Evolutionary conservation across 2,888 invertebrate genomes (phyloP), one percentile per base, ranked within the genome.

Genomic region (Pemphredon lugubris): DNA sequence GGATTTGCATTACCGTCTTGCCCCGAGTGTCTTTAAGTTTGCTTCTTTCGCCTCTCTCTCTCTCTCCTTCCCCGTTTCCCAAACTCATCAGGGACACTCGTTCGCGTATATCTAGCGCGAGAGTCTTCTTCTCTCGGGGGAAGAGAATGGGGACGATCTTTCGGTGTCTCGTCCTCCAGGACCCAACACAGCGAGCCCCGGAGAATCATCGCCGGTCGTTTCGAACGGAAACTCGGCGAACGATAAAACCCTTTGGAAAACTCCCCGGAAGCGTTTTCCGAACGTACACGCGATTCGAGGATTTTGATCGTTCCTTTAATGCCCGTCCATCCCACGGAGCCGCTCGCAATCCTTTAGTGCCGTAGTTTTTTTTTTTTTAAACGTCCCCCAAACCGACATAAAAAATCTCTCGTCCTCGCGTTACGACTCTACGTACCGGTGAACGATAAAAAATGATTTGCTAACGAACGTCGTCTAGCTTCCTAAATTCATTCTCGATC

Each of bases 301-400:
- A 48, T n/a, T 55, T 76, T 48, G 68, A 77, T 76, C 73, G 68
- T 77, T 61, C 64, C 37, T 50, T 45, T 53, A 67, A 73, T 68
- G 59, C 51, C 72, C 40, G 67, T 68, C 53, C 47, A 57, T 45
- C 42, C 13, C n/a, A 51, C 53, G 53, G 42, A 61, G 50, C 65
- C 57, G 18, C 23, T 20, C 30, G 30, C 9, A 9, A 6, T 30
- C 30, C 7, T 9, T 6, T 30, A 30, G 30, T 9, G 18, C 40
- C 39, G 51, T 42, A 37, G 34, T 42, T 20, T 34, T 32, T 39
- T 45, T 34, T 32, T 58, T 34, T 14, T 30, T 23, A n/a, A n/a
- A n/a, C n/a, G n/a, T n/a, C n/a, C n/a, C n/a, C n/a, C n/a, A n/a
- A n/a, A n/a, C n/a, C n/a, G n/a, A n/a, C n/a, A n/a, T n/a, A n/a